These are phyloP conservation scores for Synergus gifuensis DNA, from an alignment of 2,888 invertebrate species.

Conservation along the genomic window DNA sequence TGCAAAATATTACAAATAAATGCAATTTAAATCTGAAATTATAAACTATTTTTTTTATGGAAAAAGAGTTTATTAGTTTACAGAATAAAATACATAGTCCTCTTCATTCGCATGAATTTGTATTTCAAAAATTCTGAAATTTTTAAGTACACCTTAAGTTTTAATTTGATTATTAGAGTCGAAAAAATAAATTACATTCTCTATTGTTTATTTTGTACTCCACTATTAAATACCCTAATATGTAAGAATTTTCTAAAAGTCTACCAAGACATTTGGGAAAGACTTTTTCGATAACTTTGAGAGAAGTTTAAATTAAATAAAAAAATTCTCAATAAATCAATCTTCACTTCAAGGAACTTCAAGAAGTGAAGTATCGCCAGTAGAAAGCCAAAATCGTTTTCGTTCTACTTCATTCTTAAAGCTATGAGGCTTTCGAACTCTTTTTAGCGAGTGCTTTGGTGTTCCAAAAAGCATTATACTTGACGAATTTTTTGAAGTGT, in stretches of 20 bases:
- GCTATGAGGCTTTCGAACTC: background rate
- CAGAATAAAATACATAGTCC: background rate
- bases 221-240: background rate
- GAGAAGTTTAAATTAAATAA: background rate
- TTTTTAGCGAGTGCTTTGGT: slow-evolving; percentile 54
- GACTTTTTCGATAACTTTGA: too few relatives aligned
- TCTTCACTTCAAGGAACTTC: background rate
- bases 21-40: background rate
- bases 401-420: background rate
- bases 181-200: background rate
- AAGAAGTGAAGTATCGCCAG: background rate
- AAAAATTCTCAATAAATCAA: background rate
- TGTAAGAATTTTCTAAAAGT: too few relatives aligned
- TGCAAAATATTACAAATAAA: background rate
- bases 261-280: too few relatives aligned
- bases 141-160: background rate
- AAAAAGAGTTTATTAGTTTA: background rate
- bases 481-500: slow-evolving; percentile 51
- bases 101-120: background rate
- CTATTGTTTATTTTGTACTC: background rate
- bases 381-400: slow-evolving; percentile 3
- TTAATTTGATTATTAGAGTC: background rate
- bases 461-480: slow-evolving; percentile 63
- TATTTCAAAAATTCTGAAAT: background rate
- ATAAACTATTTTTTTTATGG: background rate